Base-by-base conservation (phyloP, 2,888 invertebrate species). In the Masnerella sp. region DNA sequence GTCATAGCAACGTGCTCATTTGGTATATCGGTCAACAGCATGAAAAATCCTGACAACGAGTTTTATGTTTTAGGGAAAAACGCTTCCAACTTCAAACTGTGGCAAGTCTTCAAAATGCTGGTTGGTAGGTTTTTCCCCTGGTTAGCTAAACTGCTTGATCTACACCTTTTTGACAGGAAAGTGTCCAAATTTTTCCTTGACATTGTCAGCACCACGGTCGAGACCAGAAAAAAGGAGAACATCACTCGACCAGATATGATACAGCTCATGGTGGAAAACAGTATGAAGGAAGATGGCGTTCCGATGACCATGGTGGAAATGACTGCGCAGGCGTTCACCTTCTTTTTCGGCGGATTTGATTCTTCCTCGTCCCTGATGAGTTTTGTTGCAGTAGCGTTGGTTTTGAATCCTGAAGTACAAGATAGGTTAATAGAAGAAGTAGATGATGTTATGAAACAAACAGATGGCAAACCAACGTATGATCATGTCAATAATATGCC, bases 401-500 rank as follows among this genome's bases (percentile, higher is more conserved):
- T 14, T 14, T 2, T 11, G 2, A 11, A 36, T 36, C 14, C 36
- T 2, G 14, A 88, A 0, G 73, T 89, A 0, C 89, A 90, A 56
- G 85, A 86, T 0, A 88, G 82, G 72, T 79, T 90, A 58, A 78
- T 70, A 7, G 47, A 71, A 0, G 87, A 88, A 69, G 80, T 88
- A 9, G 86, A 86, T 34, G 11, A 43, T 1, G 72, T 78, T 9
- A 11, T 77, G 15, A 40, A 71, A 0, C 25, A 70, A 0, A 59
- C 58, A 0, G 68, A 76, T 1, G 87, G 84, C 2, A 78, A 84
- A 4, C 64, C 88, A 8, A 88, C 84, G 1, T 89, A 89, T 72
- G 88, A 88, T 7, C 84, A 82, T 1, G 78, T 89, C 0, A 82
- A 88, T 2, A 87, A 87, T 47, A 88, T 91, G 83, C 87, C 88